These are phyloP conservation scores for Aldrovandia affinis DNA, from an alignment of 2,797 vertebrate species.

Conservation along the genomic window DNA sequence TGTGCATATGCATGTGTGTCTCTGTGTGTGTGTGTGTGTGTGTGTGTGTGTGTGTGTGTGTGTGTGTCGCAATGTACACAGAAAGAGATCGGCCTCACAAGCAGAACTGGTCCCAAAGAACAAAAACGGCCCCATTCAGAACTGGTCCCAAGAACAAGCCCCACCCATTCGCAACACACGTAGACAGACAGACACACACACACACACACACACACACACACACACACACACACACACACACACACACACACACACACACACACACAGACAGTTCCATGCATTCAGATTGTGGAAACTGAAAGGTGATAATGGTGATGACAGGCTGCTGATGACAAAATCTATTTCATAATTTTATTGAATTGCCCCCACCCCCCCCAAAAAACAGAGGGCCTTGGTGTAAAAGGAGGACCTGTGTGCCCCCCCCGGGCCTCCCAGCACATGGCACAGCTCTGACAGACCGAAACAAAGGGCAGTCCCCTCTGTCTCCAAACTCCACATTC, in stretches of 20 bases:
- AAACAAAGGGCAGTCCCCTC: neutral
- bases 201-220: neutral
- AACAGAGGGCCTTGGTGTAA: neutral
- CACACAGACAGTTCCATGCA: neutral
- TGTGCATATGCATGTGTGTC: neutral
- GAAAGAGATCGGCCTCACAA: constrained; percentile 1
- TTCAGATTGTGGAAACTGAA: neutral
- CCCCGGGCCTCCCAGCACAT: neutral
- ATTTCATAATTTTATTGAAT: neutral
- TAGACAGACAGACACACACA: neutral
- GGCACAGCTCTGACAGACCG: neutral
- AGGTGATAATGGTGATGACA: neutral
- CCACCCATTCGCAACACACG: neutral
- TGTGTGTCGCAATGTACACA: constrained; percentile 4
- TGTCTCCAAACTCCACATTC: neutral
- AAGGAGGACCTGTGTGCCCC: neutral
- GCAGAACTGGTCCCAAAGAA: constrained; percentile 13
- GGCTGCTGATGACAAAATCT: neutral
- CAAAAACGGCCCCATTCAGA: constrained; percentile 14
- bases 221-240: neutral
- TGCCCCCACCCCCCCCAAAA: neutral
- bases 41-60: constrained; percentile 11
- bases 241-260: neutral
- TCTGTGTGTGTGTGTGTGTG: constrained; percentile 2
- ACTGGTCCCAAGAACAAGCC: neutral